These are phyloP conservation scores for Drosophila borborema DNA, from an alignment of 2,888 invertebrate species.

Conservation along the genomic window DNA sequence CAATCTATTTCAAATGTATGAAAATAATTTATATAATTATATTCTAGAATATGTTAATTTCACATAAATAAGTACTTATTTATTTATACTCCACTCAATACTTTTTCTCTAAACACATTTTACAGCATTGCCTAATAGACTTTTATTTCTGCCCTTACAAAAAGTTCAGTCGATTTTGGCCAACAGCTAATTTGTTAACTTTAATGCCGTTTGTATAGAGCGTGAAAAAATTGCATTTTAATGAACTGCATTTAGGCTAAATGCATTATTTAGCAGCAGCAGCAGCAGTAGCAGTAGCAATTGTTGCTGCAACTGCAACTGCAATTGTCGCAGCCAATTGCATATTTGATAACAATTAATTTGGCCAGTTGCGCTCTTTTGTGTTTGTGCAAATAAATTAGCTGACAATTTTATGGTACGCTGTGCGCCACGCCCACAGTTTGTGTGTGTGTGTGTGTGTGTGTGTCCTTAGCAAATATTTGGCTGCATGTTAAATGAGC, in stretches of 20 bases:
- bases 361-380: constrained; percentile 61
- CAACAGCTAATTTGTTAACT: constrained; percentile 24
- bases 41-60: not conserved
- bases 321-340: constrained; percentile 55
- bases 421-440: no score
- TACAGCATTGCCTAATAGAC: not conserved
- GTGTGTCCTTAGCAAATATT: constrained; percentile 58
- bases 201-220: constrained; percentile 19
- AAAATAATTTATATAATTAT: no score
- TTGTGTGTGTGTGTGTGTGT: not conserved
- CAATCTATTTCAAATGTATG: no score
- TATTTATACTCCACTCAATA: not conserved
- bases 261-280: constrained; percentile 41
- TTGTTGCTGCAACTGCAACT: constrained; percentile 7
- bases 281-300: not conserved
- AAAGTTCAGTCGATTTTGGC: not conserved
- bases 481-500: constrained; percentile 68
- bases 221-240: constrained; percentile 37
- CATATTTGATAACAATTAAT: constrained; percentile 78
- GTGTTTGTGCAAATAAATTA: constrained; percentile 73
- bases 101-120: not conserved
- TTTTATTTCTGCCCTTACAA: not conserved
- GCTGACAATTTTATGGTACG: constrained; percentile 22
- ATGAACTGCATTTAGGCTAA: constrained; percentile 37
- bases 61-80: no score